phyloP scores from a whole-genome alignment of 2,888 invertebrate species.

The Ellobium chinense region DNA sequence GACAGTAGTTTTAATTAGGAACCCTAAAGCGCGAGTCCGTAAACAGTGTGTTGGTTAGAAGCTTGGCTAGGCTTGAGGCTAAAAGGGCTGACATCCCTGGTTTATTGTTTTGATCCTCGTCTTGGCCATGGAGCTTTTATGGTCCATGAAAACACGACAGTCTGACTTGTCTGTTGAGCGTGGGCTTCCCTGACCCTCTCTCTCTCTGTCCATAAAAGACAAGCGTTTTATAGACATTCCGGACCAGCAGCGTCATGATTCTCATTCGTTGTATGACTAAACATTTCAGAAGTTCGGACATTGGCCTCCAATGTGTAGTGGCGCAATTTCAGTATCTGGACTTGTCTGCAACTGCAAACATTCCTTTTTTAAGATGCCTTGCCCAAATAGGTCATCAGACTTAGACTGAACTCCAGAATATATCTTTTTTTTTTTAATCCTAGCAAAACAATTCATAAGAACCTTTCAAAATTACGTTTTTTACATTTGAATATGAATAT shows the following conservation, averaged over 20 bases:
- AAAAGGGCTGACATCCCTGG: background rate
- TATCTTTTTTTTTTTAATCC: too few species aligned
- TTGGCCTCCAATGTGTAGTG: too few species aligned
- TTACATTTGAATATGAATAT: too few species aligned
- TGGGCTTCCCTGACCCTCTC: background rate
- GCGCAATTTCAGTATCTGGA: too few species aligned
- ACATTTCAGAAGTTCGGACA: too few species aligned
- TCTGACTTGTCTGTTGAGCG: background rate
- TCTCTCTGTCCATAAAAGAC: background rate
- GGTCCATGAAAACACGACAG: background rate
- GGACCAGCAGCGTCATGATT: background rate
- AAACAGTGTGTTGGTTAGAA: background rate
- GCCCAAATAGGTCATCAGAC: too few species aligned
- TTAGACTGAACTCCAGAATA: too few species aligned
- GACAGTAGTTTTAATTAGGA: background rate
- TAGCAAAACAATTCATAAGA: too few species aligned
- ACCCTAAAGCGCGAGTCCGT: background rate
- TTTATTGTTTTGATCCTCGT: background rate
- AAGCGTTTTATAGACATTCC: background rate
- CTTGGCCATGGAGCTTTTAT: background rate
- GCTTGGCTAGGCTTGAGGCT: background rate
- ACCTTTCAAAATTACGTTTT: too few species aligned
- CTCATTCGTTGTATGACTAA: too few species aligned
- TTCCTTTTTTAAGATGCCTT: too few species aligned
- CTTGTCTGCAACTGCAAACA: too few species aligned